A percentile compares a stretch with the other conserved stretches of the same genome.
Evolutionary conservation across 2,797 vertebrate genomes (phyloP).

Genomic region (Hafferia zeledoni): DNA sequence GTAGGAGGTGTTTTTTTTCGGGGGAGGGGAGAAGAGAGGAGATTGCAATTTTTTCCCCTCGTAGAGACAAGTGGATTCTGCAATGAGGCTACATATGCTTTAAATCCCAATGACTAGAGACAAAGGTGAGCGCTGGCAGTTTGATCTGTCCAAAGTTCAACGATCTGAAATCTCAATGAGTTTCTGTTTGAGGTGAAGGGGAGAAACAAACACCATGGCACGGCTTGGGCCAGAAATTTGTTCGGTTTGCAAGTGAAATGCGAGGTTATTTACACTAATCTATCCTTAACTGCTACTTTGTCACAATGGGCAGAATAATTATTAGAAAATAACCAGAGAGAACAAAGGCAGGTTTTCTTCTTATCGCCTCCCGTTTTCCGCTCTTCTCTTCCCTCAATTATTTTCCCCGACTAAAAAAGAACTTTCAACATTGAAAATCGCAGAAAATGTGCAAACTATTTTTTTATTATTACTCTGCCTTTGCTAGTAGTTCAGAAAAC

Average conservation of each 20-base stretch:
- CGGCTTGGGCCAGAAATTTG: constrained; percentile 12
- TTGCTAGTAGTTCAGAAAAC: background rate
- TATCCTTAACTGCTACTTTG: constrained; percentile 60
- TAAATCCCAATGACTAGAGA: constrained; percentile 18
- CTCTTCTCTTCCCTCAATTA: background rate
- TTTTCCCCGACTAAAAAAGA: background rate
- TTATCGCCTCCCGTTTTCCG: background rate
- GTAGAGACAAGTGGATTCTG: background rate
- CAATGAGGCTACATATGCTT: background rate
- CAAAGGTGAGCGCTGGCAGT: constrained; percentile 62
- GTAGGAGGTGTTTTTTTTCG: background rate
- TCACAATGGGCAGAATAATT: constrained; percentile 53
- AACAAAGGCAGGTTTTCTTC: constrained; percentile 55
- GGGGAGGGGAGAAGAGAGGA: background rate
- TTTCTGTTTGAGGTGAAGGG: constrained; percentile 62
- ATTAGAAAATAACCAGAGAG: constrained; percentile 53
- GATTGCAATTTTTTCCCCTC: background rate
- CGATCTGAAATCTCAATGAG: constrained; percentile 65
- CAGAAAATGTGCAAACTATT: background rate
- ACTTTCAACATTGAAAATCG: background rate
- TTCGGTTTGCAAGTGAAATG: constrained; percentile 17
- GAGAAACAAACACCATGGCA: constrained; percentile 54
- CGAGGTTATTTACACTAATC: constrained; percentile 52
- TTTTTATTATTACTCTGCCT: background rate
- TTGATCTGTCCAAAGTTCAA: constrained; percentile 79